Conservation (phyloP, 2,888 invertebrate species). For the Drosophila pseudotakahashii region DNA sequence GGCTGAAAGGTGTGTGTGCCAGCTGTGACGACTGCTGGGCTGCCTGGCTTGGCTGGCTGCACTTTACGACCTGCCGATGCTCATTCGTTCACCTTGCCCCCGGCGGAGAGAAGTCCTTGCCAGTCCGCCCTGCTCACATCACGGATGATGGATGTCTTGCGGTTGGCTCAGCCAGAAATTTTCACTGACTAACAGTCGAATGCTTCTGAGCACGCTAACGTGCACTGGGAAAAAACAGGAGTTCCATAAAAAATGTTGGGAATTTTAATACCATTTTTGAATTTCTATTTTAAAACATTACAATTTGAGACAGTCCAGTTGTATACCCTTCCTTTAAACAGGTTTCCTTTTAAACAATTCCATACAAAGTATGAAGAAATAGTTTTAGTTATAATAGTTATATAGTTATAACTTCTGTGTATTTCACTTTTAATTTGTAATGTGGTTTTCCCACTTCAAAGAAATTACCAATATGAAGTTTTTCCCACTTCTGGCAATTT, state of each 20-base stretch:
- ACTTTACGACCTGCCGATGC: slow-evolving; percentile 63
- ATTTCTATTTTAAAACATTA: too few species aligned
- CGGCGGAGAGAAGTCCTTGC: slow-evolving; percentile 26
- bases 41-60: slow-evolving; percentile 54
- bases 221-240: not conserved
- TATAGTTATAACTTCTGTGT: too few species aligned
- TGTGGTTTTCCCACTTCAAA: too few species aligned
- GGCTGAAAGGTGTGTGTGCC: not conserved
- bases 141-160: slow-evolving; percentile 67
- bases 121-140: slow-evolving; percentile 47
- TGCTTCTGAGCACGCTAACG: slow-evolving; percentile 1
- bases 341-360: too few species aligned
- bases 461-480: too few species aligned
- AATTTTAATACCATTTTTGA: too few species aligned
- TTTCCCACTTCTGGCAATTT: slow-evolving; percentile 12
- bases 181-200: slow-evolving; percentile 12
- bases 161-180: slow-evolving; percentile 46
- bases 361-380: too few species aligned
- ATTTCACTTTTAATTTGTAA: too few species aligned
- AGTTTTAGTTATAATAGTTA: too few species aligned
- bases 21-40: slow-evolving; percentile 22
- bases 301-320: too few species aligned
- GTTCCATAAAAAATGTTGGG: too few species aligned
- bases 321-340: too few species aligned
- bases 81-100: slow-evolving; percentile 33